Percentiles rank a stretch among this genome's conserved stretches.
Evolutionary conservation across 2,888 invertebrate genomes (phyloP).

Genomic region (Caenorhabditis becei): DNA sequence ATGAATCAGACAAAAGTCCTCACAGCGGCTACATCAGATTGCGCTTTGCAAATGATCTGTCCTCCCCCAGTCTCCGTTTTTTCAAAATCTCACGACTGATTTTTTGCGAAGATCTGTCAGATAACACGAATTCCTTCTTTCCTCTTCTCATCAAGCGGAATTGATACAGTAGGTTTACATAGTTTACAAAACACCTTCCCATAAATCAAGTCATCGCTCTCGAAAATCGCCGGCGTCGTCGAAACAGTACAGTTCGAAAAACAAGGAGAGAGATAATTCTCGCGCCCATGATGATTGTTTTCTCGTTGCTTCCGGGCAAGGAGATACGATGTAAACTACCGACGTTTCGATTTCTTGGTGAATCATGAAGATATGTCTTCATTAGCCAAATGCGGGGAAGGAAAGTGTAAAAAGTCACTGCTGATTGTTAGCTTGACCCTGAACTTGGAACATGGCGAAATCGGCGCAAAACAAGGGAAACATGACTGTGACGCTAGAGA

Average conservation of each 20-base stretch:
- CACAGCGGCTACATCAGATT: constrained; percentile 5
- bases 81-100: constrained; percentile 31
- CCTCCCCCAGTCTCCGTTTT: constrained; percentile 16
- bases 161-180: constrained; percentile 40
- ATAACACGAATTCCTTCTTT: constrained; percentile 34
- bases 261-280: neutral
- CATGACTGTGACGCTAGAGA: too few relatives aligned
- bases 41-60: constrained; percentile 1
- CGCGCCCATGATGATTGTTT: constrained; percentile 13
- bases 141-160: constrained; percentile 30
- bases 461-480: neutral
- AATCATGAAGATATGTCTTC: neutral
- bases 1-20: constrained; percentile 11
- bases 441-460: neutral
- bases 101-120: constrained; percentile 17
- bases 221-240: neutral
- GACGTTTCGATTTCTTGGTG: neutral
- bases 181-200: constrained; percentile 27
- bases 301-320: neutral
- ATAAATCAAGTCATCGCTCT: constrained; percentile 29
- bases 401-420: constrained; percentile 8
- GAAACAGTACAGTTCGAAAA: constrained; percentile 17
- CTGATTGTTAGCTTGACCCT: constrained; percentile 1
- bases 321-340: neutral
- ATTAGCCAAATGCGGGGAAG: constrained; percentile 5